These are phyloP conservation scores for Nemurella pictetii DNA, from an alignment of 2,888 invertebrate species.

Conservation along the genomic window DNA sequence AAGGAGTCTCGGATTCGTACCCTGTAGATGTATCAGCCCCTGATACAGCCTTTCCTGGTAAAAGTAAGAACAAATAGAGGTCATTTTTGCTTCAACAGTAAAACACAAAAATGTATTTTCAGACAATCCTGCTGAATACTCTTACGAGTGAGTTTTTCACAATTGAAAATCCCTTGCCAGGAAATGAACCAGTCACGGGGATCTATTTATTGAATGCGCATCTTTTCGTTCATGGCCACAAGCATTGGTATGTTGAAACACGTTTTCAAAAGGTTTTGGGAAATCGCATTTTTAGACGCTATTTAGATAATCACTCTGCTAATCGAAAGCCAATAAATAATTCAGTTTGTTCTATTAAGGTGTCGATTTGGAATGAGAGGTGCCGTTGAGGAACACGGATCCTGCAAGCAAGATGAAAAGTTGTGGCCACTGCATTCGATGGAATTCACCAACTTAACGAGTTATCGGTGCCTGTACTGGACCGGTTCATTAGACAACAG, in stretches of 20 bases:
- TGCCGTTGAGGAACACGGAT: slow-evolving; percentile 64
- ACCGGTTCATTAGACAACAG: slow-evolving; percentile 78
- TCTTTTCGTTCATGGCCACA: slow-evolving; percentile 76
- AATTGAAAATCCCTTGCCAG: slow-evolving; percentile 81
- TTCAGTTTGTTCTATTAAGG: slow-evolving; percentile 17
- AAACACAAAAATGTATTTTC: no score
- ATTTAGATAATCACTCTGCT: not conserved
- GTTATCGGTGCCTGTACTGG: slow-evolving; percentile 78
- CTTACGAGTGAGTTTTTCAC: slow-evolving; percentile 90
- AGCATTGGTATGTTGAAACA: slow-evolving; percentile 59
- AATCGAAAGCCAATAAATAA: not conserved
- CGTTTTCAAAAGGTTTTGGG: not conserved
- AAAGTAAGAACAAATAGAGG: no score
- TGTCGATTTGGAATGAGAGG: slow-evolving; percentile 78
- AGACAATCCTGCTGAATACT: slow-evolving; percentile 88
- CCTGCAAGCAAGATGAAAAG: slow-evolving; percentile 60
- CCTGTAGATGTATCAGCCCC: no score
- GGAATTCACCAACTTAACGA: slow-evolving; percentile 69
- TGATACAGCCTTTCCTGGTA: no score
- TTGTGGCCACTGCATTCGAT: slow-evolving; percentile 76
- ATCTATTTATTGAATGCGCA: slow-evolving; percentile 68
- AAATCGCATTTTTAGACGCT: not conserved
- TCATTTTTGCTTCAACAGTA: no score
- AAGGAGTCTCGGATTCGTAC: no score
- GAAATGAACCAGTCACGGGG: slow-evolving; percentile 65